phyloP scores from a whole-genome alignment of 2,113 vertebrate genomes.

The Salvelinus fontinalis region DNA sequence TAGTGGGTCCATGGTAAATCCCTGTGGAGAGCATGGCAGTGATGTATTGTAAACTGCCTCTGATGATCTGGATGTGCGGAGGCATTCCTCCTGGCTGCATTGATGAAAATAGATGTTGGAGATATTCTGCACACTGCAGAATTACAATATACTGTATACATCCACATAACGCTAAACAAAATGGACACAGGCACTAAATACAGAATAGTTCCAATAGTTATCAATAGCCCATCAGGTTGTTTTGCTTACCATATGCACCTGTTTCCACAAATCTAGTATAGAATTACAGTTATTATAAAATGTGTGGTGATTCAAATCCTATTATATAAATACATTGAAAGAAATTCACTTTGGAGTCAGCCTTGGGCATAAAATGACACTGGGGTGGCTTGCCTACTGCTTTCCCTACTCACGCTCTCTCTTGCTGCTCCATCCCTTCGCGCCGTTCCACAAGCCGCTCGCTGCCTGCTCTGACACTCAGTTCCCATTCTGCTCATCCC shows the following conservation, averaged over 20 bases:
- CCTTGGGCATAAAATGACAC: background rate
- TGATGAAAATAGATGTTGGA: background rate
- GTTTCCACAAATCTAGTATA: too few species aligned
- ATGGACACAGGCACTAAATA: background rate
- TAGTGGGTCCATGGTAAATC: constrained; percentile 9
- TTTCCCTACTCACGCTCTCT: background rate
- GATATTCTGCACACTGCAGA: background rate
- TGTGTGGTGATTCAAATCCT: too few species aligned
- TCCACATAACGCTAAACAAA: background rate
- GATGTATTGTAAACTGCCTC: background rate
- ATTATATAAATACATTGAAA: background rate
- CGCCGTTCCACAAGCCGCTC: background rate
- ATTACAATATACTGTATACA: background rate
- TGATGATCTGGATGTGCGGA: background rate
- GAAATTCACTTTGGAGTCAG: background rate
- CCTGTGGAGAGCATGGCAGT: constrained; percentile 19
- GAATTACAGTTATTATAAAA: too few species aligned
- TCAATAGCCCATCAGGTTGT: too few species aligned
- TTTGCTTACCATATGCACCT: too few species aligned
- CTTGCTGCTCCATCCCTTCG: background rate
- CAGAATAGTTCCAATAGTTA: too few species aligned
- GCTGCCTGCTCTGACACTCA: background rate
- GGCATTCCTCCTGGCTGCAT: background rate
- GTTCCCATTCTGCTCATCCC: background rate
- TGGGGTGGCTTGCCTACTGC: background rate